These are phyloP conservation scores for Alviniconcha strummeri DNA, from an alignment of 2,888 invertebrate genomes.

Conservation along the genomic window DNA sequence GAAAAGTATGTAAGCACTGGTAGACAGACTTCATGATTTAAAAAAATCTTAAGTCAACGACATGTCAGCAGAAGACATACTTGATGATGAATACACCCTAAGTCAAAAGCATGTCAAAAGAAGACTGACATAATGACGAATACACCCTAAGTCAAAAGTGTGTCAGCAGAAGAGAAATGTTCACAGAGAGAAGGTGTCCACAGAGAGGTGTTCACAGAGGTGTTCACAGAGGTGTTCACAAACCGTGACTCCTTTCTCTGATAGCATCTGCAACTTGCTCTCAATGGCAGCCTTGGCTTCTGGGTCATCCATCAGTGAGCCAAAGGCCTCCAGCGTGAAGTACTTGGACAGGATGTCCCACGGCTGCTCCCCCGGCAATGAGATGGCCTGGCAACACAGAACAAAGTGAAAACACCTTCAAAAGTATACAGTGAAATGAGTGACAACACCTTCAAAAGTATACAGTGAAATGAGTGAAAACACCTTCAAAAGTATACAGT, in stretches of 20 bases:
- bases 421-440: neutral
- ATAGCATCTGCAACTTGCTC: conserved; percentile 50
- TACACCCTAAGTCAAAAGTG: neutral
- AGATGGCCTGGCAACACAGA: conserved; percentile 50
- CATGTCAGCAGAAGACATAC: no score
- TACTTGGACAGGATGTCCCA: conserved; percentile 57
- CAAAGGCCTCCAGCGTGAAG: conserved; percentile 60
- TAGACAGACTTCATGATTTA: no score
- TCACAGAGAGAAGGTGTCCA: no score
- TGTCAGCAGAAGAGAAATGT: no score
- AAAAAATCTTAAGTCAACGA: no score
- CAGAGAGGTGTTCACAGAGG: no score
- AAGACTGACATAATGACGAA: neutral
- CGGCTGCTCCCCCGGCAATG: conserved; percentile 46
- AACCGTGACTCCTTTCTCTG: conserved; percentile 57
- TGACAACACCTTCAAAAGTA: neutral
- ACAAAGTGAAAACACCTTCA: neutral
- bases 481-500: no score
- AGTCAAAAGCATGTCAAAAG: neutral
- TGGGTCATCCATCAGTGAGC: conserved; percentile 45
- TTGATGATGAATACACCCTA: no score
- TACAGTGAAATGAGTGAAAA: no score
- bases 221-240: neutral
- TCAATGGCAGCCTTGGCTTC: conserved; percentile 43
- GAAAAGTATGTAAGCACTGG: no score